phyloP scores from a whole-genome alignment of 2,888 invertebrate species.

The Anaspis maculata region DNA sequence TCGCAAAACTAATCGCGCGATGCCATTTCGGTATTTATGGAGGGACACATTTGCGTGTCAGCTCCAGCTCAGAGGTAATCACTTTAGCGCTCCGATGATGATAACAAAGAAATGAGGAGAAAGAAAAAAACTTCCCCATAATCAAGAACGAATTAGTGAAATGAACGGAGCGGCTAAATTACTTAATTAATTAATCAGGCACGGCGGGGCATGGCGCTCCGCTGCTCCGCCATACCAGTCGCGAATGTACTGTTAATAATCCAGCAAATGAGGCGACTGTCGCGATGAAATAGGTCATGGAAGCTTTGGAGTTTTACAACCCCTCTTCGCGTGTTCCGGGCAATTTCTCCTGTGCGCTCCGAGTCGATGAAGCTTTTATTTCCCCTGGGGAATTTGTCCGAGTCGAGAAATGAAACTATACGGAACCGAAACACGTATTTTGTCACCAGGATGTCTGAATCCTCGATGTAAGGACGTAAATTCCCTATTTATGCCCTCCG shows the following conservation, averaged over 20 bases:
- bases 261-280: slow-evolving; percentile 35
- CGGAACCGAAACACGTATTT: slow-evolving; percentile 38
- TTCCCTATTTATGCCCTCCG: slow-evolving; percentile 5
- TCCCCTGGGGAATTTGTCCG: slow-evolving; percentile 38
- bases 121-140: not conserved
- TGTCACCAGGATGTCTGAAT: slow-evolving; percentile 34
- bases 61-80: no score
- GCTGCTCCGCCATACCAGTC: slow-evolving; percentile 13
- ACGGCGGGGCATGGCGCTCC: slow-evolving; percentile 15
- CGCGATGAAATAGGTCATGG: slow-evolving; percentile 33
- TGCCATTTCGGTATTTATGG: no score
- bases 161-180: no score
- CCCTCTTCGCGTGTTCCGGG: slow-evolving; percentile 35
- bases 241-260: slow-evolving; percentile 34
- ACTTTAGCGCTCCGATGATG: no score
- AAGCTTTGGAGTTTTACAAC: slow-evolving; percentile 33
- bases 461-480: slow-evolving; percentile 13
- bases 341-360: slow-evolving; percentile 37
- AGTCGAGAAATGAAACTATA: slow-evolving; percentile 35
- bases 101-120: no score
- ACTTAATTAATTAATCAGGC: slow-evolving; percentile 17
- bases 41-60: no score
- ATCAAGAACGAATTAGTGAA: slow-evolving; percentile 6
- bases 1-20: no score
- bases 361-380: slow-evolving; percentile 42